Evolutionary conservation across 2,888 invertebrate species (phyloP), one percentile per base, ranked within the genome.

Genomic region (Volucella inflata): DNA sequence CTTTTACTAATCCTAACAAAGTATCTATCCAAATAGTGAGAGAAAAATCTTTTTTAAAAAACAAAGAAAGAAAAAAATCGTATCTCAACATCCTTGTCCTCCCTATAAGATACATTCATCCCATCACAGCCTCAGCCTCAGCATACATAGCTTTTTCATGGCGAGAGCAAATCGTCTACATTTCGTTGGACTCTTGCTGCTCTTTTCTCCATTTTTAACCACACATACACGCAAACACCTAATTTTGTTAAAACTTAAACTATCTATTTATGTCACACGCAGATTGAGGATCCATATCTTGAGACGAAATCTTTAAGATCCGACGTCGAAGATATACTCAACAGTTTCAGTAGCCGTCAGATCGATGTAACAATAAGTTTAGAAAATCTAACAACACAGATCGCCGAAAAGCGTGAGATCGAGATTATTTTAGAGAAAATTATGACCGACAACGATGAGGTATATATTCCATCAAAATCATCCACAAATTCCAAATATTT

Each of bases 211-310:
- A 85, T 64, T 81, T 81, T 77, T 85, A 85, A 81, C 46, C 76
- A 87, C 60, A 83, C 87, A 78, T 72, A 80, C 68, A 72, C 68
- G 53, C 44, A 87, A 81, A 76, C 74, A 87, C 88, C 87, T 87
- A 87, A 21, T 38, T 59, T 30, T 72, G 46, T 83, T 72, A 67
- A 30, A 87, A 87, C 83, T 87, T 67, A 82, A 80, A 87, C 88
- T 88, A 88, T 91, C 90, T 89, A 89, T 89, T 89, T 88, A 89
- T 89, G 88, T 90, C 83, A 57, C 89, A 88, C 91, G 87, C 90
- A 95, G 94, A 93, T 94, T 90, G 93, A 94, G 89, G 95, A 95
- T 92, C 94, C 95, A 88, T 94, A 95, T 93, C 94, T 96, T 89
- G 95, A 95, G 91, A 93, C 94, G 87, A 94, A 94, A 89, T 93